Conservation (phyloP, 2,888 invertebrate genomes). For the Eristalinus aeneus region DNA sequence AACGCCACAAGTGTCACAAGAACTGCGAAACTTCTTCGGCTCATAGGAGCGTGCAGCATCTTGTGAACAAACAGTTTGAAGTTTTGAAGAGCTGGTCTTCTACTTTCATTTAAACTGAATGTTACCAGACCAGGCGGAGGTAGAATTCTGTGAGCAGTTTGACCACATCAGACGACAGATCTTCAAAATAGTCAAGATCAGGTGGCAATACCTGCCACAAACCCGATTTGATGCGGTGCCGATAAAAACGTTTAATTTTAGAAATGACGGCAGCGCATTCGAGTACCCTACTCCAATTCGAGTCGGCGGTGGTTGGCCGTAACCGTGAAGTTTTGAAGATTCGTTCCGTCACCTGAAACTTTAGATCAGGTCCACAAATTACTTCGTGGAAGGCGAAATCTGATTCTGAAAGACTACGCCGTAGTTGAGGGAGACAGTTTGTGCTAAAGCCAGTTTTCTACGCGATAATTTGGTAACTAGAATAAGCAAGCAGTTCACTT, state of each 20-base stretch:
- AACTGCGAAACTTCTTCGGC: background rate
- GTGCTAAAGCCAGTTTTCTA: too few species aligned
- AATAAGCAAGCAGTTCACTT: too few species aligned
- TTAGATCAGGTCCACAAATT: too few species aligned
- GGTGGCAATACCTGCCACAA: background rate
- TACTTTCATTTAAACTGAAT: background rate
- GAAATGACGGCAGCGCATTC: background rate
- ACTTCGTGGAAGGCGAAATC: too few species aligned
- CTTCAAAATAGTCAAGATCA: background rate
- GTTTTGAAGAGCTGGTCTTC: background rate
- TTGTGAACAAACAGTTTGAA: background rate
- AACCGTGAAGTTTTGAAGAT: too few species aligned
- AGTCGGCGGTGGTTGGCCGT: too few species aligned
- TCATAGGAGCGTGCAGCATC: background rate
- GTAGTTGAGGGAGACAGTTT: too few species aligned
- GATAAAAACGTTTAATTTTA: background rate
- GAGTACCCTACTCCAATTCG: too few species aligned
- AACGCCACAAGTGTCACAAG: background rate
- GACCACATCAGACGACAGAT: background rate
- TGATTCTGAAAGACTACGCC: too few species aligned
- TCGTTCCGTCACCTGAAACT: too few species aligned
- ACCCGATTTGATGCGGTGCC: background rate
- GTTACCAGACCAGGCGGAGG: background rate
- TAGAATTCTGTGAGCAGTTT: background rate
- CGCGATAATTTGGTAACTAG: too few species aligned